A percentile compares a stretch with the other conserved stretches of the same genome.
Evolutionary conservation across 1,140 invertebrate genomes (phyloP).

Genomic region (Ctenoplectra terminalis): DNA sequence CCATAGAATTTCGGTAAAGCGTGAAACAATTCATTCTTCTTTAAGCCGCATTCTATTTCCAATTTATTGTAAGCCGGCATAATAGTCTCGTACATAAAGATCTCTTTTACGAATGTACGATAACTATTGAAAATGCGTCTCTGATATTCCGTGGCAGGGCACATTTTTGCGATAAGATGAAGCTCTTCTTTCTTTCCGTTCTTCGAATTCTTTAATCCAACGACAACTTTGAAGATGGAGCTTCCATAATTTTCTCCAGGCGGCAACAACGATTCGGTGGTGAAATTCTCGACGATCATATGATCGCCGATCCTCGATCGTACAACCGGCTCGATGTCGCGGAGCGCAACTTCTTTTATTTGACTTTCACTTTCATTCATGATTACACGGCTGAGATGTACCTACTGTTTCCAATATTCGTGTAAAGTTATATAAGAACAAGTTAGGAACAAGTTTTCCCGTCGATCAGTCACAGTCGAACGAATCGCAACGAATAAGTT

Average conservation of each 20-base stretch:
- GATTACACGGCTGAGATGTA: neutral
- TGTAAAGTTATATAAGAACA: too few species aligned
- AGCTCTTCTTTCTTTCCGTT: constrained; percentile 64
- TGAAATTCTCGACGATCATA: constrained; percentile 63
- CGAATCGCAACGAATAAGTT: neutral
- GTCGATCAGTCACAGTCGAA: too few species aligned
- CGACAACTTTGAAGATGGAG: constrained; percentile 81
- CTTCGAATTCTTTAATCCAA: constrained; percentile 60
- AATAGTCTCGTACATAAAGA: constrained; percentile 74
- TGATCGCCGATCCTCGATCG: constrained; percentile 59
- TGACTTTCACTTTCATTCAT: constrained; percentile 26
- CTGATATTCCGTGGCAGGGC: constrained; percentile 76
- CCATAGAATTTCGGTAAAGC: constrained; percentile 84
- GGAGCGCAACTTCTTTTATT: constrained; percentile 51
- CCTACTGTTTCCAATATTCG: neutral
- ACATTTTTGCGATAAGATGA: constrained; percentile 80
- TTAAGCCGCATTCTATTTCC: constrained; percentile 76
- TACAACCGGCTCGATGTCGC: constrained; percentile 73
- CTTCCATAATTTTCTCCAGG: constrained; percentile 86
- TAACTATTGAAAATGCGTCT: constrained; percentile 75
- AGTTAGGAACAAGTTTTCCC: too few species aligned
- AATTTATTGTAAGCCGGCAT: constrained; percentile 73
- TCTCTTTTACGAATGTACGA: constrained; percentile 80
- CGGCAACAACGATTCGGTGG: constrained; percentile 67
- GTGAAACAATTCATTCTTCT: constrained; percentile 77